Evolutionary conservation across 2,888 invertebrate species (phyloP).

Genomic region (Pristionchus exspectatus): DNA sequence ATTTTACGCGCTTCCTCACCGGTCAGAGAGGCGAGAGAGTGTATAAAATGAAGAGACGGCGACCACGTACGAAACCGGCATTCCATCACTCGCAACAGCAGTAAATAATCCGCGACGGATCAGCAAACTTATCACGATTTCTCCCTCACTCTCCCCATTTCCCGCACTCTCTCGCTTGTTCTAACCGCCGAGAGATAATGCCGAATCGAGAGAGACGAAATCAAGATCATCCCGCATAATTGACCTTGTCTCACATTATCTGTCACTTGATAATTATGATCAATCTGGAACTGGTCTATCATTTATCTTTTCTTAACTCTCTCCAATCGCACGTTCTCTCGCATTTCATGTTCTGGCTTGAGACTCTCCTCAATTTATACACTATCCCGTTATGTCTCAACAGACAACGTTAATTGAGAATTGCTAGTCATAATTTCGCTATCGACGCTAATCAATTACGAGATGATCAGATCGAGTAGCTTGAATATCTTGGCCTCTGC

Average conservation of each 20-base stretch:
- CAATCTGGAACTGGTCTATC: background rate
- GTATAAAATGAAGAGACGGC: too few relatives aligned
- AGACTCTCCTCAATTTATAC: too few relatives aligned
- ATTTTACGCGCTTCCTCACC: too few relatives aligned
- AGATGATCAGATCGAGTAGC: background rate
- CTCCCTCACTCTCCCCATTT: background rate
- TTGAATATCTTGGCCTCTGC: background rate
- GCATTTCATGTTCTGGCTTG: background rate
- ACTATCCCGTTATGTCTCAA: too few relatives aligned
- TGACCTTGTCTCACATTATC: conserved; percentile 17
- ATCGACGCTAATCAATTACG: background rate
- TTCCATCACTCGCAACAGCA: background rate
- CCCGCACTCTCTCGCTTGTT: background rate
- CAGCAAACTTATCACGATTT: background rate
- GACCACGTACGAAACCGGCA: too few relatives aligned
- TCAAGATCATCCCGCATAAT: conserved; percentile 28
- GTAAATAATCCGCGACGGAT: background rate
- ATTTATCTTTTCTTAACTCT: background rate
- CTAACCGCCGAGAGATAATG: background rate
- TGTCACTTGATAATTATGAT: conserved; percentile 34
- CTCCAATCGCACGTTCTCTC: background rate
- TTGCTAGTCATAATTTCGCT: background rate
- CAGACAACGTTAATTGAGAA: too few relatives aligned
- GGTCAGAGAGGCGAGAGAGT: too few relatives aligned
- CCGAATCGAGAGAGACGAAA: background rate